Percentiles rank a stretch among this genome's conserved stretches.
Evolutionary conservation across 2,888 invertebrate genomes (phyloP).

Genomic region (Piscicola geometra): DNA sequence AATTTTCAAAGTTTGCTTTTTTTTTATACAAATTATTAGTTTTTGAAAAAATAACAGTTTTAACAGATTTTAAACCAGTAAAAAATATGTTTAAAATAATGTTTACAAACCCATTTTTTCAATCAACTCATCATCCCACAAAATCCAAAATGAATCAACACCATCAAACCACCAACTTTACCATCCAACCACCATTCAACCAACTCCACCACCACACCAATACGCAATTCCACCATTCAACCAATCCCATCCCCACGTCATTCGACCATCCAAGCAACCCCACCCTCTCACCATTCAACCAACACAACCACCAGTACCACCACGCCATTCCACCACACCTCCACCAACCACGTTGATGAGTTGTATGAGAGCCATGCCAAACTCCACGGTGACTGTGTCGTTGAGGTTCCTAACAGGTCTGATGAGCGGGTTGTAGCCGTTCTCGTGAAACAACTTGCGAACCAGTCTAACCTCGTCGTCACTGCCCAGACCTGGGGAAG

Average conservation of each 20-base stretch:
- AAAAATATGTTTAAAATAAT: too few species aligned
- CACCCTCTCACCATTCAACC: too few species aligned
- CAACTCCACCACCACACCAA: too few species aligned
- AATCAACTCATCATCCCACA: too few species aligned
- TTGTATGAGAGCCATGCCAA: slow-evolving; percentile 93
- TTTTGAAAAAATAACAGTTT: too few species aligned
- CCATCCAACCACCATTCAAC: too few species aligned
- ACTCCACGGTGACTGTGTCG: slow-evolving; percentile 89
- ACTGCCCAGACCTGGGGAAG: slow-evolving; percentile 65
- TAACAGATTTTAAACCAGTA: too few species aligned
- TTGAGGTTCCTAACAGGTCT: slow-evolving; percentile 96
- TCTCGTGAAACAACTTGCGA: slow-evolving; percentile 73
- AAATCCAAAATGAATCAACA: too few species aligned
- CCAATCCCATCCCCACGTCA: not conserved
- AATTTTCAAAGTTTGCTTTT: too few species aligned
- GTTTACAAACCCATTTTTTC: too few species aligned
- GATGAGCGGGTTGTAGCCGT: slow-evolving; percentile 93
- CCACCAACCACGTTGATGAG: slow-evolving; percentile 91
- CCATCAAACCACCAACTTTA: too few species aligned
- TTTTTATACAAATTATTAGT: too few species aligned
- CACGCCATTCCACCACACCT: not conserved
- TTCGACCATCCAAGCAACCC: not conserved
- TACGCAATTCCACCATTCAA: not conserved
- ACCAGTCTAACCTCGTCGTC: slow-evolving; percentile 95
- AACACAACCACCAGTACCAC: not conserved